phyloP scores from a whole-genome alignment of 2,113 vertebrate genomes.

The Rana temporaria region DNA sequence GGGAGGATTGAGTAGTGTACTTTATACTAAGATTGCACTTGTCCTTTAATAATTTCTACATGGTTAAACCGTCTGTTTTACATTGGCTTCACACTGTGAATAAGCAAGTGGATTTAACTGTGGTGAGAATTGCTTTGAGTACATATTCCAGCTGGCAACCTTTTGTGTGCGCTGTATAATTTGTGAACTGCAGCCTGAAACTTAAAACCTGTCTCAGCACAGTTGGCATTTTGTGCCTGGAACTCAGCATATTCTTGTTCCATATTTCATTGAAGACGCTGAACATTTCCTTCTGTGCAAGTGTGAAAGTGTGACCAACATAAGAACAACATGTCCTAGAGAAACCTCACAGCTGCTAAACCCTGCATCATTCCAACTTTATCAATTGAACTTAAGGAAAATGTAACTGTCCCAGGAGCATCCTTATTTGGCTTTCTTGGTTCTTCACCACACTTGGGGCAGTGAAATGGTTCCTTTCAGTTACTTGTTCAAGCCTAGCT shows the following conservation, averaged over 20 bases:
- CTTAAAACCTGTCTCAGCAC: constrained; percentile 26
- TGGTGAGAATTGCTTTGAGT: constrained; percentile 21
- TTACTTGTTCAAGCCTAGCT: too few species aligned
- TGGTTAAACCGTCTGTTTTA: background rate
- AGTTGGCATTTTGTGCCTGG: constrained; percentile 49
- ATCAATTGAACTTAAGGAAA: background rate
- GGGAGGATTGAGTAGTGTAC: too few species aligned
- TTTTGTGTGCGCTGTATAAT: constrained; percentile 27
- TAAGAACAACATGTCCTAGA: constrained; percentile 41
- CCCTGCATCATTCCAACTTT: background rate
- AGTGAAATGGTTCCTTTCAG: too few species aligned
- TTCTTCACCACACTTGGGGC: too few species aligned
- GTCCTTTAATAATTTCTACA: too few species aligned
- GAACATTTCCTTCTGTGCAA: constrained; percentile 44
- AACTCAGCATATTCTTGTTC: constrained; percentile 21
- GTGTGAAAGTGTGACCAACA: constrained; percentile 38
- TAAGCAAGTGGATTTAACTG: constrained; percentile 22
- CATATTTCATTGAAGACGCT: constrained; percentile 47
- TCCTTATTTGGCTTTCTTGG: too few species aligned
- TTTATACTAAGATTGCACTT: too few species aligned
- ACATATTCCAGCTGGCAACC: constrained; percentile 39
- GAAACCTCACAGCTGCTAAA: constrained; percentile 5
- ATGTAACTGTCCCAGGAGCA: background rate
- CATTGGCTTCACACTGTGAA: background rate
- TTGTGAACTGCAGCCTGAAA: constrained; percentile 49